Evolutionary conservation across 1,140 invertebrate genomes (phyloP).

Genomic region (Cherax destructor): DNA sequence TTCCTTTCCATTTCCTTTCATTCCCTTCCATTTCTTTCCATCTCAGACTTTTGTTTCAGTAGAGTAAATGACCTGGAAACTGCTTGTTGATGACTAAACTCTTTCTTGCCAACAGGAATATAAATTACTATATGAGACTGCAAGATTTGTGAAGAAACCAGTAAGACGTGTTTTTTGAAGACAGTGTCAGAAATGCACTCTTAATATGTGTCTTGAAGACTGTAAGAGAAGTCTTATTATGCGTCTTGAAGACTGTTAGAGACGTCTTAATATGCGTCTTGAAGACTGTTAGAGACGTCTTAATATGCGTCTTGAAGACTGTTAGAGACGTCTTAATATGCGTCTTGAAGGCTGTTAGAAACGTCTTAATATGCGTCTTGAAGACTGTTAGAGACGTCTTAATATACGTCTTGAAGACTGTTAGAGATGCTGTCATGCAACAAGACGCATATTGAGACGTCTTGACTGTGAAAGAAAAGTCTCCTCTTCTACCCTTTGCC

Average conservation of each 20-base stretch:
- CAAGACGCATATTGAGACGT: too few relatives aligned
- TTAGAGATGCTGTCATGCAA: too few relatives aligned
- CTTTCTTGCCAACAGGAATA: background rate
- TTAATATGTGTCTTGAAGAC: background rate
- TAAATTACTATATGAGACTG: background rate
- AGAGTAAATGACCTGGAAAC: background rate
- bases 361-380: too few relatives aligned
- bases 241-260: too few relatives aligned
- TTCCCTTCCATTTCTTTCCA: background rate
- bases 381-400: too few relatives aligned
- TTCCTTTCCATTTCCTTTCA: background rate
- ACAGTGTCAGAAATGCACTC: background rate
- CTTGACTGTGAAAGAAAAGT: too few relatives aligned
- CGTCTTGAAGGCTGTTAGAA: too few relatives aligned
- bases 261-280: background rate
- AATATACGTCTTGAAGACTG: too few relatives aligned
- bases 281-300: background rate
- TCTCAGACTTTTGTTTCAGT: background rate
- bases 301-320: background rate
- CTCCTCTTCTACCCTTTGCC: too few relatives aligned
- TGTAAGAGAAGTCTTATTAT: background rate
- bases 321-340: background rate
- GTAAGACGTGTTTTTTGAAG: background rate
- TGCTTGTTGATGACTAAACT: background rate
- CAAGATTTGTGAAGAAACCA: background rate